These are phyloP conservation scores for Scaptomyza caliginosa DNA, from an alignment of 2,888 invertebrate genomes.

Conservation along the genomic window DNA sequence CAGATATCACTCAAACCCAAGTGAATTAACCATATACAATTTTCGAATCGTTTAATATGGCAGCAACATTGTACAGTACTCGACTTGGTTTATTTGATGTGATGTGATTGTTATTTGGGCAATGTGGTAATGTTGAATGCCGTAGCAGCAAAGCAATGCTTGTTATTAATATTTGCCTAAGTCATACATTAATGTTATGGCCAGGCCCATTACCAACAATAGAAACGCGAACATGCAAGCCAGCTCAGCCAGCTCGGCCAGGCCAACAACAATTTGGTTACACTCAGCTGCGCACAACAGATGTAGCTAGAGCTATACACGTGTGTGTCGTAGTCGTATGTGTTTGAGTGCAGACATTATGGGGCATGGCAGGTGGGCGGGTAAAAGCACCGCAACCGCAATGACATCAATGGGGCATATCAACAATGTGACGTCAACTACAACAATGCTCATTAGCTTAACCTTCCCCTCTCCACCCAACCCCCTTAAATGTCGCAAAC, in stretches of 20 bases:
- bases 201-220: constrained; percentile 51
- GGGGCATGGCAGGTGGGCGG: constrained; percentile 31
- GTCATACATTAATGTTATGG: constrained; percentile 62
- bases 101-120: constrained; percentile 60
- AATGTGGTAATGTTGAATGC: constrained; percentile 35
- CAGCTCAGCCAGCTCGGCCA: constrained; percentile 7
- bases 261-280: constrained; percentile 62
- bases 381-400: constrained; percentile 40
- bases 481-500: background rate
- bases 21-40: constrained; percentile 1
- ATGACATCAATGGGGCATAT: constrained; percentile 57
- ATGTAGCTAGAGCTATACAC: constrained; percentile 1
- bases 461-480: background rate
- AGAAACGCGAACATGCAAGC: constrained; percentile 21
- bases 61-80: background rate
- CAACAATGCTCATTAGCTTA: constrained; percentile 34
- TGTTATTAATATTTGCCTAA: constrained; percentile 58
- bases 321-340: constrained; percentile 2
- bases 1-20: constrained; percentile 18
- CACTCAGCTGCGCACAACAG: constrained; percentile 54
- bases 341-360: constrained; percentile 7
- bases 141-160: constrained; percentile 26
- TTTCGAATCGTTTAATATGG: constrained; percentile 4
- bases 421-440: constrained; percentile 53
- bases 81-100: constrained; percentile 47